Percentiles rank a stretch among this genome's conserved stretches.
Conservation (phyloP, 2,797 vertebrate species). For the Parauchenoglanis punctatus region DNA sequence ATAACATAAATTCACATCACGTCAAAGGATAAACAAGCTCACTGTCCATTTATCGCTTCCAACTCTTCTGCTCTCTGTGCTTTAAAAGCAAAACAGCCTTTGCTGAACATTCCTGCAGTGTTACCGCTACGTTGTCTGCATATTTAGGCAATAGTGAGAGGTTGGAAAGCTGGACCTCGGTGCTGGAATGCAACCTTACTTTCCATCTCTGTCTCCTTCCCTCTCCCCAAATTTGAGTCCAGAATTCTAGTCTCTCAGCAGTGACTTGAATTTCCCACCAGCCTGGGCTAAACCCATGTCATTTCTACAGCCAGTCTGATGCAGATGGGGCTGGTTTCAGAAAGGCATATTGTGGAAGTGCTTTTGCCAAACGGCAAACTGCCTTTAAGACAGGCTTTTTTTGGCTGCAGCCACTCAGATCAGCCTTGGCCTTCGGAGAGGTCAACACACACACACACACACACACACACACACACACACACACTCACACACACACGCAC, state of each 20-base stretch:
- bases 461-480: constrained; percentile 2
- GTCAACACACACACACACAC: constrained; percentile 2
- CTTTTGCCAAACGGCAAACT: constrained; percentile 38
- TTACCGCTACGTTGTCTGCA: constrained; percentile 19
- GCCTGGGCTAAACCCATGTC: constrained; percentile 47
- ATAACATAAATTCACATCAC: constrained; percentile 22
- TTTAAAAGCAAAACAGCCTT: constrained; percentile 7
- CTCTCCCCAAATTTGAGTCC: constrained; percentile 35
- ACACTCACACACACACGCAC: not conserved
- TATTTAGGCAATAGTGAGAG: constrained; percentile 33
- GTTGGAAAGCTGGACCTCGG: constrained; percentile 52
- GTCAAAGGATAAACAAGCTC: constrained; percentile 35
- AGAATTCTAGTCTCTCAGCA: constrained; percentile 41
- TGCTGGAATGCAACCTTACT: constrained; percentile 48
- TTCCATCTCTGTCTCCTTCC: constrained; percentile 37
- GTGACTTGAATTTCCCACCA: constrained; percentile 48
- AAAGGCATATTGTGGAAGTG: constrained; percentile 20
- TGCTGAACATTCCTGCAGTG: constrained; percentile 15
- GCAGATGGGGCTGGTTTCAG: constrained; percentile 19
- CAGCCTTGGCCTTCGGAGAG: not conserved
- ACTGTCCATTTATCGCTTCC: constrained; percentile 15
- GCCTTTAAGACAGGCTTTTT: constrained; percentile 8
- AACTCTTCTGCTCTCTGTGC: constrained; percentile 23
- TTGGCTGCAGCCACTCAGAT: not conserved
- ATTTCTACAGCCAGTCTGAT: constrained; percentile 46